Conservation (phyloP, 2,113 vertebrate genomes). For the Tretioscincus oriximinensis region DNA sequence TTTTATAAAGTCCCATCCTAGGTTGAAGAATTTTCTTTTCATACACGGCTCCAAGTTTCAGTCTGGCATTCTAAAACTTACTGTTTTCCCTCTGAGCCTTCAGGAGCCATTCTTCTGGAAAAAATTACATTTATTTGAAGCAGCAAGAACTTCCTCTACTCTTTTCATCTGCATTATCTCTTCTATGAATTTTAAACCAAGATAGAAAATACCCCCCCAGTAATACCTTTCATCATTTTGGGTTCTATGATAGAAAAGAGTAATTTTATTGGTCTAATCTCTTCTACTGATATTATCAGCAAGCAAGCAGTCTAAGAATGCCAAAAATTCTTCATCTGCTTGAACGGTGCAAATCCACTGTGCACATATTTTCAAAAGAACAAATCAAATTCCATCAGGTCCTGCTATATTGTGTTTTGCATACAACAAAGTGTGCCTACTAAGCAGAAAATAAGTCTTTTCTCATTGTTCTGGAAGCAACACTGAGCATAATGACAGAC, state of each 20-base stretch:
- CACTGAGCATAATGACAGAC: too few relatives aligned
- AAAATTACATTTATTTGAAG: slow-evolving; percentile 10
- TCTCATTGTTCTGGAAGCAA: too few relatives aligned
- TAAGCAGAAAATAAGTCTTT: background rate
- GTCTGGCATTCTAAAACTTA: slow-evolving; percentile 4
- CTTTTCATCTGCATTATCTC: background rate
- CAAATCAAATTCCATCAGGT: background rate
- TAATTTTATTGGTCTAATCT: background rate
- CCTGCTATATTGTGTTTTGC: background rate
- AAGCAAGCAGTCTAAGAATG: background rate
- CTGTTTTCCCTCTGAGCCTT: slow-evolving; percentile 12
- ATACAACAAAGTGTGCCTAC: background rate
- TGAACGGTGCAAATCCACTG: background rate
- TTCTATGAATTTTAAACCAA: background rate
- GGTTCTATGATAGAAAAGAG: slow-evolving; percentile 6
- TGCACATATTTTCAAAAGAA: background rate
- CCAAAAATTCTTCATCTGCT: background rate
- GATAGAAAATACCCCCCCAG: background rate
- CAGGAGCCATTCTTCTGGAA: slow-evolving; percentile 7
- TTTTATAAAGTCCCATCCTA: background rate
- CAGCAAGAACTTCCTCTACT: background rate
- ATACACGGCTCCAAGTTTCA: background rate
- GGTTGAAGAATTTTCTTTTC: background rate
- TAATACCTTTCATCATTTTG: background rate
- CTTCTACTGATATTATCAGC: background rate